Evolutionary conservation across 2,113 vertebrate species (phyloP), one percentile per base, ranked within the genome.

Genomic region (Centropus unirufus): DNA sequence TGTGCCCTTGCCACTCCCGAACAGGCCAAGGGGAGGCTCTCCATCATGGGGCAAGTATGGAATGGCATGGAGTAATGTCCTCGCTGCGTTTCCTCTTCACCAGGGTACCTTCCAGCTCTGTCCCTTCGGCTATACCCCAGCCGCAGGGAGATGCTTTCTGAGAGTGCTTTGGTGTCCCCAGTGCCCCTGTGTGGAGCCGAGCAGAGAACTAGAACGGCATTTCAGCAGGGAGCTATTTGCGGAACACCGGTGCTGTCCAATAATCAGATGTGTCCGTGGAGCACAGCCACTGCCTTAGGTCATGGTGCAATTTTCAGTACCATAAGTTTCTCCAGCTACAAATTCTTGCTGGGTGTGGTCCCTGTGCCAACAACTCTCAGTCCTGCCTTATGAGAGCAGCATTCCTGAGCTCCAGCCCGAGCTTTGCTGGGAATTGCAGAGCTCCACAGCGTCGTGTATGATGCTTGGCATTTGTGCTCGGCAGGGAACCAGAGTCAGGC

Each of bases 271-370:
- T 4, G 91, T 70, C 74, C 32, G 74, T 68, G 84, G 94, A 92
- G 87, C 89, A 52, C 20, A 84, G 95, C 91, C 92, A 82, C 81
- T 69, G 92, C 91, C 90, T 92, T 82, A 94, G 86, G 91, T 96
- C 93, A 95, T 32, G 74, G 86, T 62, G 93, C 83, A 94, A 32
- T 93, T 93, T 89, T 79, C 92, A 76, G 90, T 52, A 79, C 80
- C 70, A 15, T 74, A 70, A 93, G 34, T 95, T 87, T 96, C 92
- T 88, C 89, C 66, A 66, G 81, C 83, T 36, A 42, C 81, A 80
- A 6, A 55, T 86, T 94, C 85, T 51, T 85, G 75, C 78, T 93
- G 88, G 81, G 90, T 94, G 92, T 86, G 94, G 97, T 97, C 91
- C 72, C 86, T 69, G 62, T 76, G 91, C 29, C 77, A 55, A 83